Percentiles rank a stretch among this genome's conserved stretches.
Evolutionary conservation across 2,888 invertebrate species (phyloP).

Genomic region (Nomada ruficornis): DNA sequence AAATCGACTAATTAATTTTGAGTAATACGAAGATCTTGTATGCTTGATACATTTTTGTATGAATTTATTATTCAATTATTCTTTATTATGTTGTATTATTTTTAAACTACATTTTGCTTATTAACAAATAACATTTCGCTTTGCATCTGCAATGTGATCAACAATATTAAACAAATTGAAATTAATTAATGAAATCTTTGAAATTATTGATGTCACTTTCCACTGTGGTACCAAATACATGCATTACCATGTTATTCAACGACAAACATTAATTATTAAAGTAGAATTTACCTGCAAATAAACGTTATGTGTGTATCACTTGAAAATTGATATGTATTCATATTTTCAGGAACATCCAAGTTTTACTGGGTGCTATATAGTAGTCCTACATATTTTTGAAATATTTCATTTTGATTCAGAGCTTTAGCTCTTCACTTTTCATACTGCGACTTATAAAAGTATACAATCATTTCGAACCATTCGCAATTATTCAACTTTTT

Average conservation of each 20-base stretch:
- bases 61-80: too few species aligned
- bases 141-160: neutral
- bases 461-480: too few species aligned
- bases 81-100: too few species aligned
- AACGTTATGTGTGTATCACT: conserved; percentile 10
- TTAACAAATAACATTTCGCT: neutral
- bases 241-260: neutral
- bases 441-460: too few species aligned
- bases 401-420: too few species aligned
- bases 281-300: conserved; percentile 11
- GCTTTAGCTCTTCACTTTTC: too few species aligned
- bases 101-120: neutral
- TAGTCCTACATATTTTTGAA: too few species aligned
- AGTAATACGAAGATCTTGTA: neutral
- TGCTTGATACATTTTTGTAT: too few species aligned
- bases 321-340: neutral
- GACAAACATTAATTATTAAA: conserved; percentile 19
- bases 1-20: neutral
- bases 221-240: neutral
- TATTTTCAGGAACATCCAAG: neutral
- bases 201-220: conserved; percentile 7
- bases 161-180: conserved; percentile 12
- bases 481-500: too few species aligned
- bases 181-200: conserved; percentile 12
- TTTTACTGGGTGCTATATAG: neutral